phyloP scores from a whole-genome alignment of 2,888 invertebrate genomes.

The Frankliniella intonsa region DNA sequence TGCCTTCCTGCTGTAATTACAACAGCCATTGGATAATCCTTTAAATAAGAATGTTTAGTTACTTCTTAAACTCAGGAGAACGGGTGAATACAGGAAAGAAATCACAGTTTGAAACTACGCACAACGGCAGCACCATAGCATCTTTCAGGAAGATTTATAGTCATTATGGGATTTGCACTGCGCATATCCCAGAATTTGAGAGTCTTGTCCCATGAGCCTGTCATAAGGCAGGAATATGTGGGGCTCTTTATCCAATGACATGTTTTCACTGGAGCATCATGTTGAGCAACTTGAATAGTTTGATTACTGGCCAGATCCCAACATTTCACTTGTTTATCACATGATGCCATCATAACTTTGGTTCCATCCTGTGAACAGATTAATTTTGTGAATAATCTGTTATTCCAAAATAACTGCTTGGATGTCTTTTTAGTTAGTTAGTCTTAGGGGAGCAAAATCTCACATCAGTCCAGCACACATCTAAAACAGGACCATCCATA shows the following conservation, averaged over 20 bases:
- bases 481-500: slow-evolving; percentile 91
- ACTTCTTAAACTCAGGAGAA: background rate
- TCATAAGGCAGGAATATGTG: slow-evolving; percentile 95
- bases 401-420: slow-evolving; percentile 27
- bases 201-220: slow-evolving; percentile 98
- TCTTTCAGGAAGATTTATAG: slow-evolving; percentile 84
- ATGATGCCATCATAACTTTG: slow-evolving; percentile 86
- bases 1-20: slow-evolving; percentile 92
- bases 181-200: slow-evolving; percentile 98
- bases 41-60: slow-evolving; percentile 30
- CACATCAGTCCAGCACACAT: slow-evolving; percentile 94
- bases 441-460: slow-evolving; percentile 41
- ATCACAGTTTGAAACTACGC: slow-evolving; percentile 43
- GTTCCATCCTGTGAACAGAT: slow-evolving; percentile 63
- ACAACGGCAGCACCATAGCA: slow-evolving; percentile 97
- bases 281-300: slow-evolving; percentile 83
- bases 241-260: slow-evolving; percentile 97
- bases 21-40: slow-evolving; percentile 97
- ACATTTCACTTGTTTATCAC: slow-evolving; percentile 88
- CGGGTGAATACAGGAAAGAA: slow-evolving; percentile 1
- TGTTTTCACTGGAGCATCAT: slow-evolving; percentile 93
- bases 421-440: background rate
- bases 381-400: slow-evolving; percentile 30
- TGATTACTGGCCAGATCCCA: slow-evolving; percentile 90
- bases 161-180: slow-evolving; percentile 82